A percentile compares a stretch with the other conserved stretches of the same genome.
Conservation (phyloP, 2,888 invertebrate genomes). For the Acleris literana region DNA sequence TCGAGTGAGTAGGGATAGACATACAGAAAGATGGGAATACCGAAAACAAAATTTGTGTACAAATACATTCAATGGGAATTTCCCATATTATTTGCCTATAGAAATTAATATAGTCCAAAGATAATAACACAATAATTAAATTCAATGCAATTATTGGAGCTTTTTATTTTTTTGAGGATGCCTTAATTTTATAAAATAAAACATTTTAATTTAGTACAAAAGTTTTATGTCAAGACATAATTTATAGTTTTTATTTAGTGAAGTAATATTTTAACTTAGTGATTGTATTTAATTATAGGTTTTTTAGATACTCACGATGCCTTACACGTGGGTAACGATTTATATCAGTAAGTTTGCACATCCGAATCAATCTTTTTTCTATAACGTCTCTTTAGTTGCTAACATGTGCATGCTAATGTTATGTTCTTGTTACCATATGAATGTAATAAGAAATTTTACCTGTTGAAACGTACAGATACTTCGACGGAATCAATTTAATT, state of each 20-base stretch:
- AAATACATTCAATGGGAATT: neutral
- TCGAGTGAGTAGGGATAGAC: too few relatives aligned
- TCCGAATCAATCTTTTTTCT: neutral
- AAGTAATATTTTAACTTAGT: slow-evolving; percentile 22
- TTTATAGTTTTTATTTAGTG: slow-evolving; percentile 18
- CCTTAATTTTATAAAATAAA: slow-evolving; percentile 5
- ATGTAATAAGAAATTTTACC: too few relatives aligned
- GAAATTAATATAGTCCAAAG: slow-evolving; percentile 14
- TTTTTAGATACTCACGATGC: neutral
- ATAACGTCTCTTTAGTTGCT: neutral
- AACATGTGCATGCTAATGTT: too few relatives aligned
- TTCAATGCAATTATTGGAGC: slow-evolving; percentile 3
- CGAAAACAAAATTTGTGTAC: neutral
- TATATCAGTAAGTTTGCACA: neutral
- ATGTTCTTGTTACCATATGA: too few relatives aligned
- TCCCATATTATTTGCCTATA: slow-evolving; percentile 11
- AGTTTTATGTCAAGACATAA: slow-evolving; percentile 27
- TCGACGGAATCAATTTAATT: too few relatives aligned
- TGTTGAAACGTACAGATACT: too few relatives aligned
- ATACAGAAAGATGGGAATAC: too few relatives aligned
- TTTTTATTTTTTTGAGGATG: neutral
- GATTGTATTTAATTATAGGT: neutral
- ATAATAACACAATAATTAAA: slow-evolving; percentile 1
- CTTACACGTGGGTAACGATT: neutral
- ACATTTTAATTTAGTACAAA: slow-evolving; percentile 35